Percentiles rank a stretch among this genome's conserved stretches.
phyloP scores from a whole-genome alignment of 1,140 invertebrate genomes.

The Conopomorpha cramerella region DNA sequence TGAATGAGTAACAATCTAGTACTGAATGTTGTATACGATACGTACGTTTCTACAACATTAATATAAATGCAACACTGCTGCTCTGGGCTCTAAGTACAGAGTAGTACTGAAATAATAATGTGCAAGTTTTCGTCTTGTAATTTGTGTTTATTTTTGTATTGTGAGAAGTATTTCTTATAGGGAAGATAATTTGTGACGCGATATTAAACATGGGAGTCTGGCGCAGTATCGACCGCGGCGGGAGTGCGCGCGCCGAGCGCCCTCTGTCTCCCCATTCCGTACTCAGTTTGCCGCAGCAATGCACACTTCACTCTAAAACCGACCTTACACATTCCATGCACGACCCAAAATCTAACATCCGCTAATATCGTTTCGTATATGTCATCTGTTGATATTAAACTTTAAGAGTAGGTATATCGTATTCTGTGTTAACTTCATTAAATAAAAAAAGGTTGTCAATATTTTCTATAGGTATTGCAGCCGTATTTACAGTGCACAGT shows the following conservation, averaged over 20 bases:
- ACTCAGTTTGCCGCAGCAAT: slow-evolving; percentile 21
- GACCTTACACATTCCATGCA: not conserved
- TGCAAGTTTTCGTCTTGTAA: slow-evolving; percentile 25
- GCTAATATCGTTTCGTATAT: not conserved
- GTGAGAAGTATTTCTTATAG: too few relatives aligned
- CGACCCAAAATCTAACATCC: not conserved
- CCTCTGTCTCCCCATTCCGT: slow-evolving; percentile 13
- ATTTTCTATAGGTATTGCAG: too few relatives aligned
- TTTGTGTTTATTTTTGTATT: slow-evolving; percentile 41
- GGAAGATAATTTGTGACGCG: slow-evolving; percentile 35
- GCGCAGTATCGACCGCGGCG: slow-evolving; percentile 48
- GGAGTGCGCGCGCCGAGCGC: slow-evolving; percentile 43
- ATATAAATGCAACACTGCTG: not conserved
- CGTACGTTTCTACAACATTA: not conserved
- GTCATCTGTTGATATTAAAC: not conserved
- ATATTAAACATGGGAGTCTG: slow-evolving; percentile 57
- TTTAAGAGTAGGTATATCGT: too few relatives aligned
- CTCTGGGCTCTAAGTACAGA: too few relatives aligned
- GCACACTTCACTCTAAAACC: not conserved
- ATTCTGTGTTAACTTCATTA: too few relatives aligned
- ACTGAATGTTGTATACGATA: too few relatives aligned
- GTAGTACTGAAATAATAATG: too few relatives aligned
- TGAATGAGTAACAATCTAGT: too few relatives aligned
- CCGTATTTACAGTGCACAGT: not conserved
- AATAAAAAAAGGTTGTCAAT: too few relatives aligned